Evolutionary conservation across 2,113 vertebrate species (phyloP).

Genomic region (Cheirogaleus medius): DNA sequence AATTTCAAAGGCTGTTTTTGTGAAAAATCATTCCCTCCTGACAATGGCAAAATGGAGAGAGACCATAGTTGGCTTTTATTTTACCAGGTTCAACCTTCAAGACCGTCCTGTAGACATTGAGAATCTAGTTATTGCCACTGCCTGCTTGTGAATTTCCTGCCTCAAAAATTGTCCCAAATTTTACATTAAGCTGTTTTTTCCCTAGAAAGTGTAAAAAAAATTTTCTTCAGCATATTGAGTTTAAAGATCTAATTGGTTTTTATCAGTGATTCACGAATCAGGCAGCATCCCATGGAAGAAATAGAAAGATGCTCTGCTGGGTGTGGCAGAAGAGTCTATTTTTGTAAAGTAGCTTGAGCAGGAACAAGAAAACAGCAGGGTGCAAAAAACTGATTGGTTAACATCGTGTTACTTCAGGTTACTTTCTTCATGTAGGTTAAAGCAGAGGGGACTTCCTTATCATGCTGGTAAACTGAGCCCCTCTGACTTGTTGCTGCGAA

Average conservation of each 20-base stretch:
- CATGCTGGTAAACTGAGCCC: fast-evolving
- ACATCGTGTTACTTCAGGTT: neutral
- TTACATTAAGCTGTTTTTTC: neutral
- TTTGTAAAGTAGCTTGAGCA: neutral
- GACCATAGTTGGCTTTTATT: slow-evolving; percentile 18
- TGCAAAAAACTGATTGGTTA: neutral
- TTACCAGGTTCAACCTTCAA: neutral
- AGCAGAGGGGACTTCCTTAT: neutral
- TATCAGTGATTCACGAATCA: neutral
- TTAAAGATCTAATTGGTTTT: neutral
- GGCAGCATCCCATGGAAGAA: neutral
- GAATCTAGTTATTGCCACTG: neutral
- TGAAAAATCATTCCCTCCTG: slow-evolving; percentile 20
- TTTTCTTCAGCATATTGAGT: neutral
- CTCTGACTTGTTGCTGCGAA: neutral
- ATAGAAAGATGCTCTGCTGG: neutral
- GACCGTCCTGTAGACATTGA: neutral
- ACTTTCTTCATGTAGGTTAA: neutral
- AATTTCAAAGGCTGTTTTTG: slow-evolving; percentile 56
- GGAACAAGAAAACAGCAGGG: neutral
- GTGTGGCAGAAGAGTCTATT: neutral
- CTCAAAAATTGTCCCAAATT: neutral
- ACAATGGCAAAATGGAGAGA: slow-evolving; percentile 5
- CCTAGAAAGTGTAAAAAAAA: neutral
- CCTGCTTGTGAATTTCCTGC: neutral